Evolutionary conservation across 2,888 invertebrate species (phyloP).

Genomic region (Calameuta filiformis): DNA sequence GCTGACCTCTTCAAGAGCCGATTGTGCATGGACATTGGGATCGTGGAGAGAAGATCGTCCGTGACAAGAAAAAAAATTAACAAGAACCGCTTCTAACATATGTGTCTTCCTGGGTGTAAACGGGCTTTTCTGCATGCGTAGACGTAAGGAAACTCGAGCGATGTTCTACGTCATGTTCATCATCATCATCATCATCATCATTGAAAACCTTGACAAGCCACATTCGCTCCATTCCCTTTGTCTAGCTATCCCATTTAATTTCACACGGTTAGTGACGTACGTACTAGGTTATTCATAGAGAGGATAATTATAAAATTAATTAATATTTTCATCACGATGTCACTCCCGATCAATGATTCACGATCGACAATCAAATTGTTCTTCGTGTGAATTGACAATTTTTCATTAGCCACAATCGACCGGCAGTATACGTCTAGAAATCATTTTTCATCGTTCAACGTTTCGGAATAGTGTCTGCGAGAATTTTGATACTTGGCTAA

Average conservation of each 20-base stretch:
- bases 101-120: not conserved
- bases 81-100: not conserved
- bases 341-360: not conserved
- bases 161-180: not conserved
- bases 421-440: not conserved
- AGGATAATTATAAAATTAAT: not conserved
- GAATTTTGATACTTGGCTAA: not conserved
- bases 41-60: not conserved
- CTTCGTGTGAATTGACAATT: not conserved
- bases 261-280: not conserved
- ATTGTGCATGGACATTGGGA: constrained; percentile 39
- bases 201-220: not conserved
- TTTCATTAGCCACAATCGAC: not conserved
- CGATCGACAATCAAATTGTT: not conserved
- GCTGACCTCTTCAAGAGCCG: constrained; percentile 31
- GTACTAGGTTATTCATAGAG: not conserved
- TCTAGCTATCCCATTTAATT: not conserved
- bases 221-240: not conserved
- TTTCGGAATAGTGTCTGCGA: not conserved
- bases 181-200: not conserved
- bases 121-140: not conserved
- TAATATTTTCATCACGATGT: not conserved
- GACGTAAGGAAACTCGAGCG: not conserved
- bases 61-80: not conserved
- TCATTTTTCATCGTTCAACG: not conserved